Percentiles rank a stretch among this genome's conserved stretches.
phyloP scores from a whole-genome alignment of 1,140 invertebrate species.

The Heterodera schachtii region DNA sequence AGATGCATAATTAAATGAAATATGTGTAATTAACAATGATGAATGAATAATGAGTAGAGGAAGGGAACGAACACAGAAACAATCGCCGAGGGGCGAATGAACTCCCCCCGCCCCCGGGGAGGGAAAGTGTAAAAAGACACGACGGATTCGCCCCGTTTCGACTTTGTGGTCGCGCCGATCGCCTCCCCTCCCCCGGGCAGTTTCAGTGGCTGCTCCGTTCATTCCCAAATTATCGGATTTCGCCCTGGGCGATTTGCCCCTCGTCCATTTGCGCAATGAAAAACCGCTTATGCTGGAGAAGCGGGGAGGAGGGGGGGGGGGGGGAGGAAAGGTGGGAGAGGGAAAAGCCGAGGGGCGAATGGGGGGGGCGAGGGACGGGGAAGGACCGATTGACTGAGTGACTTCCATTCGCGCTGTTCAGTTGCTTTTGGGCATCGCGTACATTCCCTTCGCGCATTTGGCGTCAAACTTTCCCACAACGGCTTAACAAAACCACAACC shows the following conservation, averaged over 20 bases:
- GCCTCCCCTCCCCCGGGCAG: not conserved
- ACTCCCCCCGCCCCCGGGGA: too few species aligned
- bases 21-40: too few species aligned
- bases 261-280: conserved; percentile 17
- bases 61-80: not conserved
- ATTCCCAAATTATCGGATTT: not conserved
- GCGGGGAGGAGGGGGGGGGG: too few species aligned
- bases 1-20: too few species aligned
- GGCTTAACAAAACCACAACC: not conserved
- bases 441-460: not conserved
- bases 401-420: not conserved
- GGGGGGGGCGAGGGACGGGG: too few species aligned
- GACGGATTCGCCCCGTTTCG: not conserved
- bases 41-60: too few species aligned
- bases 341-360: too few species aligned
- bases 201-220: not conserved
- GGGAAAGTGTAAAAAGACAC: not conserved
- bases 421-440: not conserved
- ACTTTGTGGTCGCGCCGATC: not conserved
- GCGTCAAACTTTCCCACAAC: not conserved
- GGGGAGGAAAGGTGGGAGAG: too few species aligned
- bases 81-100: not conserved
- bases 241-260: not conserved
- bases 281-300: not conserved
- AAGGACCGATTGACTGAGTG: not conserved